Conservation (phyloP, 2,113 vertebrate species). For the Nothoprocta pentlandii region DNA sequence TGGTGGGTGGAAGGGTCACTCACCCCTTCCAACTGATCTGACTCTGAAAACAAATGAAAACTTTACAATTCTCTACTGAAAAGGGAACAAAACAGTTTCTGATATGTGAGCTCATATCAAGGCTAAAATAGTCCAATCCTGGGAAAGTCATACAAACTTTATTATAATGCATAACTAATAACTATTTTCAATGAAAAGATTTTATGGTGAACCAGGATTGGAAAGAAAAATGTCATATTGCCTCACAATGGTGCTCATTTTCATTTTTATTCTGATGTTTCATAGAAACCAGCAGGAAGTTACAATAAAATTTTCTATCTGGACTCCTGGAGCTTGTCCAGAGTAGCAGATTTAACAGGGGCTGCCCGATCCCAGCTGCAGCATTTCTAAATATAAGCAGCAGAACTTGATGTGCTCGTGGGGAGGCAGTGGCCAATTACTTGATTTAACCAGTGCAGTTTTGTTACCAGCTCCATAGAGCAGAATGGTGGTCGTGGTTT, state of each 20-base stretch:
- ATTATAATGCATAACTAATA: background rate
- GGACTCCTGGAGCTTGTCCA: conserved; percentile 45
- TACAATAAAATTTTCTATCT: conserved; percentile 39
- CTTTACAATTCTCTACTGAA: background rate
- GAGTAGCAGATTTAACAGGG: conserved; percentile 1
- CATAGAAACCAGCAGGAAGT: background rate
- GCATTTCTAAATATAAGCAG: conserved; percentile 15
- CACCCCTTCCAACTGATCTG: background rate
- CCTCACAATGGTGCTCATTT: background rate
- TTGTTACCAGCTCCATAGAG: conserved; percentile 17
- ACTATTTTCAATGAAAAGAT: background rate
- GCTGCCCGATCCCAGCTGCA: conserved; percentile 44
- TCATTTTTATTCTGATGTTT: conserved; percentile 29
- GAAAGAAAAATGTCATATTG: background rate
- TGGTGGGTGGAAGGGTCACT: background rate
- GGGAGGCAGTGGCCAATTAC: background rate
- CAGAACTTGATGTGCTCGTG: conserved; percentile 20
- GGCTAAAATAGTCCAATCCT: background rate
- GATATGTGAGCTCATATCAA: background rate
- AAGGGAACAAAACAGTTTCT: background rate
- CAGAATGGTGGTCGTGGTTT: background rate
- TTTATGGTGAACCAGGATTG: background rate
- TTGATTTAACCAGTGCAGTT: conserved; percentile 26
- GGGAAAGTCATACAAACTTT: background rate
- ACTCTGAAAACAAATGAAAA: background rate